Evolutionary conservation across 2,113 vertebrate species (phyloP).

Genomic region (Tiliqua scincoides): DNA sequence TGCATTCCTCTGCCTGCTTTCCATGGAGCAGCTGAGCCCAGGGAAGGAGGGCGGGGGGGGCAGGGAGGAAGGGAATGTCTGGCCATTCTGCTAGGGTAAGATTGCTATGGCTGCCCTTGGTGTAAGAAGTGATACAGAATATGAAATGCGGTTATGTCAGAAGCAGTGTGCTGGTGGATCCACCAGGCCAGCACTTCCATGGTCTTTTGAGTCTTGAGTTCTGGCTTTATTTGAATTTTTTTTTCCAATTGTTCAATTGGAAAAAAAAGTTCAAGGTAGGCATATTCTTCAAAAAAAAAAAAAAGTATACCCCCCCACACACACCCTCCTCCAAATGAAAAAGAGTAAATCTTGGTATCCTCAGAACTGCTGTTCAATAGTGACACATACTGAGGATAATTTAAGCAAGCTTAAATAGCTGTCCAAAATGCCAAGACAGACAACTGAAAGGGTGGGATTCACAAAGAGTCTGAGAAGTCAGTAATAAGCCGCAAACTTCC

Average conservation of each 20-base stretch:
- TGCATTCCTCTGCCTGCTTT: slow-evolving; percentile 25
- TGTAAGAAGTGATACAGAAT: neutral
- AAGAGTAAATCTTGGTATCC: neutral
- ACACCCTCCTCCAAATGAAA: no score
- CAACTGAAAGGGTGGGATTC: neutral
- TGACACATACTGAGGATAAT: neutral
- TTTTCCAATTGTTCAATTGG: neutral
- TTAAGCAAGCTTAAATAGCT: neutral
- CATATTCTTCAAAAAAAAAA: neutral
- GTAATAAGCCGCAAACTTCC: neutral
- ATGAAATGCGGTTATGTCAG: neutral
- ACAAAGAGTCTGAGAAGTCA: neutral
- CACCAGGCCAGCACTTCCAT: neutral
- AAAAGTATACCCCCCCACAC: no score
- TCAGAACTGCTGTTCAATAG: neutral
- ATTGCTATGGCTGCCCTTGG: neutral
- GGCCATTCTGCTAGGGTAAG: neutral
- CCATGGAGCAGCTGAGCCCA: neutral
- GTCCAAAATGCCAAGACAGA: neutral
- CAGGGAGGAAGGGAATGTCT: no score
- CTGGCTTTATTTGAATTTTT: no score
- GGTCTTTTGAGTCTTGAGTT: neutral
- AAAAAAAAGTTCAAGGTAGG: neutral
- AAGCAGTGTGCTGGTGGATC: no score
- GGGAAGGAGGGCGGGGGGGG: no score